Percentiles rank a stretch among this genome's conserved stretches.
These are phyloP conservation scores for Saimiri boliviensis DNA, from an alignment of 2,113 vertebrate genomes.

Conservation along the genomic window DNA sequence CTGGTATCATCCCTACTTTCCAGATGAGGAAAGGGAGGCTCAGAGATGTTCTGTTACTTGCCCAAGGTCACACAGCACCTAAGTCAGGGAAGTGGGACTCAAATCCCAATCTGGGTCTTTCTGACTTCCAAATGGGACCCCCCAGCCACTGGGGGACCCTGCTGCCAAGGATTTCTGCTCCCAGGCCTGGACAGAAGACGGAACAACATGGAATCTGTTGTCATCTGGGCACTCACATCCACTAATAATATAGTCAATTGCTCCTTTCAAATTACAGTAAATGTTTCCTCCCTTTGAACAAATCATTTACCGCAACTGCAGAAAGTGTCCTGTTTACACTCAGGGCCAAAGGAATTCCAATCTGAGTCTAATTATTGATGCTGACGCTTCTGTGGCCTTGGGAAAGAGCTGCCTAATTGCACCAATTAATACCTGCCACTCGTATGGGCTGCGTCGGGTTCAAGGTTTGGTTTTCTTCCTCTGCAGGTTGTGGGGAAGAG, in stretches of 20 bases:
- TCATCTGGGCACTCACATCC: background rate
- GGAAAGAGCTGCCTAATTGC: conserved; percentile 64
- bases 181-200: background rate
- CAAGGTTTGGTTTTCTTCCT: background rate
- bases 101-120: background rate
- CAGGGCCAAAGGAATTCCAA: conserved; percentile 58
- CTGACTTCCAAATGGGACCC: background rate
- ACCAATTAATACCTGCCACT: conserved; percentile 70
- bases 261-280: conserved; percentile 65
- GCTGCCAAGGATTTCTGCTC: background rate
- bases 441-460: background rate
- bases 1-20: background rate
- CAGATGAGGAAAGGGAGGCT: background rate
- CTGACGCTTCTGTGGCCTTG: conserved; percentile 43
- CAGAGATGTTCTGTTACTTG: background rate
- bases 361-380: conserved; percentile 59
- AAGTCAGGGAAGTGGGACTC: background rate
- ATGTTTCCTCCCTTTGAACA: conserved; percentile 52
- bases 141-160: background rate
- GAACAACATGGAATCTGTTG: background rate
- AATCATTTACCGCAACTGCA: conserved; percentile 54
- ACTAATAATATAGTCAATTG: conserved; percentile 56
- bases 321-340: conserved; percentile 56
- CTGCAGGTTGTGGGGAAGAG: fast-evolving
- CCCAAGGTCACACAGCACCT: background rate